Evolutionary conservation across 2,888 invertebrate genomes (phyloP), one percentile per base, ranked within the genome.

Genomic region (Vanessa cardui): DNA sequence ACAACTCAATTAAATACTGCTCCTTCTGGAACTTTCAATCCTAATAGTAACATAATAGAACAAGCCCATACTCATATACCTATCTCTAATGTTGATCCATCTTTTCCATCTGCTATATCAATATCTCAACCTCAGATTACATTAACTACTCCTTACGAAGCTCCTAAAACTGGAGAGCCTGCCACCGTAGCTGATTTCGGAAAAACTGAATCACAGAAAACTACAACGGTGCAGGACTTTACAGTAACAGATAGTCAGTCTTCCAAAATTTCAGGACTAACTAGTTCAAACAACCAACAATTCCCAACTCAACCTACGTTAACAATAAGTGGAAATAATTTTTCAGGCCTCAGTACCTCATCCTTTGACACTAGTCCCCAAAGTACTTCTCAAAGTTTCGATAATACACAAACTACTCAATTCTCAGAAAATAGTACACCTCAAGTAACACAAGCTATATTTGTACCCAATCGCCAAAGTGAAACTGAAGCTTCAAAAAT

Each of bases 401-500:
- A 47, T 54, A 39, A 46, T 0, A 50, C 59, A 31, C 20, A 58
- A 47, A 26, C 45, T 15, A 44, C 59, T 39, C 59, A 64, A 63
- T 5, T 56, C 5, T 54, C 44, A 39, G 26, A 44, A 26, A 33
- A 50, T 21, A 49, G 6, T 33, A 46, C 47, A 7, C 44, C 49
- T 58, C 33, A 64, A 64, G 31, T 33, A 58, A 47, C 47, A 56
- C 58, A 59, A 45, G 46, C 15, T 21, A 33, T 49, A 54, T 61
- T 62, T 18, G 31, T 46, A 49, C 52, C 65, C 64, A 76, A 70
- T 58, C 46, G 59, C n/a, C 67, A 70, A 15, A 63, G 67, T 33
- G 77, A 77, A 65, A 72, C 65, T 15, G 76, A 77, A 21, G 76
- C 73, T 54, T 63, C 76, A 33, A 67, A 76, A 5, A 79, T 73